A percentile compares a stretch with the other conserved stretches of the same genome.
phyloP scores from a whole-genome alignment of 2,113 vertebrate species.

The Prochilodus magdalenae region DNA sequence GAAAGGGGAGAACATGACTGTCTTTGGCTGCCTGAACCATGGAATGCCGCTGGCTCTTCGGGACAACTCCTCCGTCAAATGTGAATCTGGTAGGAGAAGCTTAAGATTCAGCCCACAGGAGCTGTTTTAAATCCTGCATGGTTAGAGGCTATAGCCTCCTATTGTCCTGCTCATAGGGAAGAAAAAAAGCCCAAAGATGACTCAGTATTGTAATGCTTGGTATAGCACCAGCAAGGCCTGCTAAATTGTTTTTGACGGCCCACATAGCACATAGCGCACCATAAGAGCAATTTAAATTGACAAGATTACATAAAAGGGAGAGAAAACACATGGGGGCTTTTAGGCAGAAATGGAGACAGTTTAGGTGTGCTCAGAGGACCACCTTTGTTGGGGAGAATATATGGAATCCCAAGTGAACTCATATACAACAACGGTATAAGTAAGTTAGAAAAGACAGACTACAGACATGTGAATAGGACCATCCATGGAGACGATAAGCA shows the following conservation, averaged over 20 bases:
- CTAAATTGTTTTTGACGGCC: slow-evolving; percentile 16
- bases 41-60: slow-evolving; percentile 88
- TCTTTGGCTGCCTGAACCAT: slow-evolving; percentile 93
- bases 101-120: background rate
- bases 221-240: background rate
- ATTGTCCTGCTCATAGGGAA: slow-evolving; percentile 3
- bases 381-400: background rate
- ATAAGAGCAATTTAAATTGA: slow-evolving; percentile 29
- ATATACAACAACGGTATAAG: background rate
- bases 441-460: background rate
- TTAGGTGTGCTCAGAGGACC: background rate
- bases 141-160: background rate
- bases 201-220: background rate
- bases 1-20: slow-evolving; percentile 88
- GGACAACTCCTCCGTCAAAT: slow-evolving; percentile 85
- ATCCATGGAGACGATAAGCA: background rate
- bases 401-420: background rate
- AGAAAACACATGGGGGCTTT: background rate
- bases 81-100: slow-evolving; percentile 85
- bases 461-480: background rate
- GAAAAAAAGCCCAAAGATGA: background rate
- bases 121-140: background rate
- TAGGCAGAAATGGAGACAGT: background rate
- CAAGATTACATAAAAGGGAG: slow-evolving; percentile 7
- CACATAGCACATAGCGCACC: background rate